Percentiles rank a stretch among this genome's conserved stretches.
These are phyloP conservation scores for Zeuzera pyrina DNA, from an alignment of 2,888 invertebrate genomes.

Conservation along the genomic window DNA sequence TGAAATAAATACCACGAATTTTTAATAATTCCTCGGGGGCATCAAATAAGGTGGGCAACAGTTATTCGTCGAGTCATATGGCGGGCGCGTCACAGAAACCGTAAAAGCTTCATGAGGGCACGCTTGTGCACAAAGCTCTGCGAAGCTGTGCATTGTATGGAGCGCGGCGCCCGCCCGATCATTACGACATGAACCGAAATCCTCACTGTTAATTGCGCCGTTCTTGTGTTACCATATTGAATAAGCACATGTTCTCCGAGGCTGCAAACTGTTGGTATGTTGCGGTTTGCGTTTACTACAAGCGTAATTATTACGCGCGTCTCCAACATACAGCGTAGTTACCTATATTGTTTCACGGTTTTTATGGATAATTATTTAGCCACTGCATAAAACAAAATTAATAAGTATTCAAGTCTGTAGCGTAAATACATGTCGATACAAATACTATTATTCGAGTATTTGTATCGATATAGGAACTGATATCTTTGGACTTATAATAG, in stretches of 20 bases:
- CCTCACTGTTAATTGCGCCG: conserved; percentile 42
- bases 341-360: conserved; percentile 28
- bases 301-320: conserved; percentile 37
- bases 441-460: too few relatives aligned
- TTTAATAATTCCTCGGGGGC: too few relatives aligned
- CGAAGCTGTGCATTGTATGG: conserved; percentile 26
- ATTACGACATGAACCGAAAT: conserved; percentile 37
- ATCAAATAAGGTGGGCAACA: conserved; percentile 15
- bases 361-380: conserved; percentile 36
- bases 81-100: conserved; percentile 46
- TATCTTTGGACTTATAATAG: too few relatives aligned
- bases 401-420: too few relatives aligned
- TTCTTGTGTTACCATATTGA: conserved; percentile 45
- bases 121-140: conserved; percentile 22
- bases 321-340: conserved; percentile 29
- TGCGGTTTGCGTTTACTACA: conserved; percentile 59
- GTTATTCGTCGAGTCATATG: conserved; percentile 33
- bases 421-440: too few relatives aligned
- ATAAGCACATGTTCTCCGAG: conserved; percentile 54
- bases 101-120: conserved; percentile 47
- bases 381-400: too few relatives aligned
- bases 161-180: conserved; percentile 26
- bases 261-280: conserved; percentile 44
- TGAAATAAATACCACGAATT: too few relatives aligned
- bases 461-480: too few relatives aligned